A percentile compares a stretch with the other conserved stretches of the same genome.
phyloP scores from a whole-genome alignment of 1,140 invertebrate species.

The Ostrea edulis region DNA sequence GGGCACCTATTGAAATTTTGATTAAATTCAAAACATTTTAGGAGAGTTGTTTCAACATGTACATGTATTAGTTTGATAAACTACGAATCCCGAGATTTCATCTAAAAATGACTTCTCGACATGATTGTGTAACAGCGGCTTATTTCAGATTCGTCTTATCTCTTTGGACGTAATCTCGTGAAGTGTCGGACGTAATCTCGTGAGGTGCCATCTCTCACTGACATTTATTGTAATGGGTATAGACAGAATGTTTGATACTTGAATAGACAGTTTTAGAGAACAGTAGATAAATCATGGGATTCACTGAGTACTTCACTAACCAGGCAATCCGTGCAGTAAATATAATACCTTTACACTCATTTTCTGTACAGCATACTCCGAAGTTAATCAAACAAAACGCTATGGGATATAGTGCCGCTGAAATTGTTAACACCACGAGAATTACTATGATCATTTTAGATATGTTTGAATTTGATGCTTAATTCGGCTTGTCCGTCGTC shows the following conservation, averaged over 20 bases:
- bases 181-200: no score
- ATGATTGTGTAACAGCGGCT: no score
- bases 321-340: neutral
- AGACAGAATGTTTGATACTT: neutral
- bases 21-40: no score
- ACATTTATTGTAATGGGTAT: no score
- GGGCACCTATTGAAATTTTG: no score
- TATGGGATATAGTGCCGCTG: neutral
- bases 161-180: no score
- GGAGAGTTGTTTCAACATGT: no score
- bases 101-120: no score
- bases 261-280: neutral
- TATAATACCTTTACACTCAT: neutral
- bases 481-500: neutral
- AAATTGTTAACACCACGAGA: neutral
- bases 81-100: no score
- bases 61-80: no score
- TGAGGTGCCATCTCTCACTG: no score
- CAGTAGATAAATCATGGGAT: neutral
- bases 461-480: neutral
- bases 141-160: no score
- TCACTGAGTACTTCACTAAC: neutral
- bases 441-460: neutral
- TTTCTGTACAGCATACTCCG: neutral
- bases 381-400: neutral